These are phyloP conservation scores for Allenopithecus nigroviridis DNA, from an alignment of 2,797 vertebrate species.

Conservation along the genomic window DNA sequence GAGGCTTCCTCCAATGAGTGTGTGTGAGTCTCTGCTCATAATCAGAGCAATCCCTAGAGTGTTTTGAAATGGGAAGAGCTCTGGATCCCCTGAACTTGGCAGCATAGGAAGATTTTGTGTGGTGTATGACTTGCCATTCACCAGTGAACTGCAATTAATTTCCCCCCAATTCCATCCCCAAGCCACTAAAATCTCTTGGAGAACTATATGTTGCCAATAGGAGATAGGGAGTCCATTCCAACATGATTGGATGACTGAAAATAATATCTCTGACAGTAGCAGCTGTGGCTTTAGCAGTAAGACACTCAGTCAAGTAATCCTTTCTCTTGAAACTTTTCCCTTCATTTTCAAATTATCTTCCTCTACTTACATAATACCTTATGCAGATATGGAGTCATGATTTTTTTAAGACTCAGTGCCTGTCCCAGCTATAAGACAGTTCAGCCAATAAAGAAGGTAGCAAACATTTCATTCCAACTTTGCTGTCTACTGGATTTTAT, in stretches of 20 bases:
- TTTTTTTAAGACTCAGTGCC: not conserved
- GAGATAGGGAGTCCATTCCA: not conserved
- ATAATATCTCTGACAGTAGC: not conserved
- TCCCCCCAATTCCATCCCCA: fast-evolving
- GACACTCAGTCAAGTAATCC: not conserved
- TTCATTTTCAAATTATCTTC: conserved; percentile 9
- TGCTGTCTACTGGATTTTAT: not conserved
- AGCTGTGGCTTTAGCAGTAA: not conserved
- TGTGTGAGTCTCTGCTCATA: not conserved
- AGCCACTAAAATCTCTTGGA: not conserved
- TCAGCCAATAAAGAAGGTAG: not conserved
- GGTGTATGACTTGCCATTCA: not conserved
- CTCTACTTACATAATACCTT: not conserved
- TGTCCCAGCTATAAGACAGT: not conserved
- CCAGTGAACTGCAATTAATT: not conserved
- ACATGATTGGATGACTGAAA: not conserved
- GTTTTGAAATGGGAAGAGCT: not conserved
- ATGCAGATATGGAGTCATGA: not conserved
- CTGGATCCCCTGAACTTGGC: not conserved
- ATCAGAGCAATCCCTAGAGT: too few relatives aligned
- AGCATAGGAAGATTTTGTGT: not conserved
- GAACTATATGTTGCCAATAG: not conserved
- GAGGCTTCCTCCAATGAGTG: not conserved
- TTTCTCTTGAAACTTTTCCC: not conserved
- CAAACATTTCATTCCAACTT: not conserved